phyloP scores from a whole-genome alignment of 2,888 invertebrate species.

The Meteorus cinctellus region DNA sequence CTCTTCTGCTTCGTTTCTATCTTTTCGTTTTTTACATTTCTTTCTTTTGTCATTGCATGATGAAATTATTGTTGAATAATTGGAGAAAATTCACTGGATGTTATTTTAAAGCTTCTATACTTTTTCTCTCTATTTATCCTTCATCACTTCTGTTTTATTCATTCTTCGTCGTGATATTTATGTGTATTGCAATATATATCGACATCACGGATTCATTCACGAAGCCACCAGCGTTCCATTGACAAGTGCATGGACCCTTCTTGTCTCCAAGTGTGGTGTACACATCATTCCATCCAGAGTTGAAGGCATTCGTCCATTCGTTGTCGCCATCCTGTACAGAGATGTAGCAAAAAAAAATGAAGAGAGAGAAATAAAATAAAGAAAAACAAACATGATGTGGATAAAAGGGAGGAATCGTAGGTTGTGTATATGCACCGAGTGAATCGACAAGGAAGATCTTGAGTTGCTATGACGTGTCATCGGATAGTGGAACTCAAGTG shows the following conservation, averaged over 20 bases:
- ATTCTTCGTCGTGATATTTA: constrained; percentile 12
- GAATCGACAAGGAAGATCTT: constrained; percentile 36
- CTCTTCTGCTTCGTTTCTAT: background rate
- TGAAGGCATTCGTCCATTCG: constrained; percentile 26
- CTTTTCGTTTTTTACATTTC: background rate
- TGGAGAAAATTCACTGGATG: no score
- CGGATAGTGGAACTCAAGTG: constrained; percentile 28
- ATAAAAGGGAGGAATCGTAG: background rate
- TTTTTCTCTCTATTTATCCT: background rate
- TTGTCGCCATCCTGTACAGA: no score
- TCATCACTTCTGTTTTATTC: constrained; percentile 12
- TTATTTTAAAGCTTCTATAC: no score
- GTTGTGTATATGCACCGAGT: constrained; percentile 34
- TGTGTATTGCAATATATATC: constrained; percentile 28
- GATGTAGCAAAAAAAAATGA: background rate
- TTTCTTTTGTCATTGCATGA: no score
- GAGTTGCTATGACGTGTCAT: constrained; percentile 47
- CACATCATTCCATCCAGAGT: background rate
- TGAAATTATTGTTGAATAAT: no score
- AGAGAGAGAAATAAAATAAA: constrained; percentile 38
- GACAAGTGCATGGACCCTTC: constrained; percentile 40
- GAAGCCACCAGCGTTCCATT: constrained; percentile 47
- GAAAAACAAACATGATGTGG: no score
- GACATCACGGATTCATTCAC: constrained; percentile 52
- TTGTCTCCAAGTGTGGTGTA: constrained; percentile 34